These are phyloP conservation scores for Tylochromis polylepis DNA, from an alignment of 2,113 vertebrate species.

Conservation along the genomic window DNA sequence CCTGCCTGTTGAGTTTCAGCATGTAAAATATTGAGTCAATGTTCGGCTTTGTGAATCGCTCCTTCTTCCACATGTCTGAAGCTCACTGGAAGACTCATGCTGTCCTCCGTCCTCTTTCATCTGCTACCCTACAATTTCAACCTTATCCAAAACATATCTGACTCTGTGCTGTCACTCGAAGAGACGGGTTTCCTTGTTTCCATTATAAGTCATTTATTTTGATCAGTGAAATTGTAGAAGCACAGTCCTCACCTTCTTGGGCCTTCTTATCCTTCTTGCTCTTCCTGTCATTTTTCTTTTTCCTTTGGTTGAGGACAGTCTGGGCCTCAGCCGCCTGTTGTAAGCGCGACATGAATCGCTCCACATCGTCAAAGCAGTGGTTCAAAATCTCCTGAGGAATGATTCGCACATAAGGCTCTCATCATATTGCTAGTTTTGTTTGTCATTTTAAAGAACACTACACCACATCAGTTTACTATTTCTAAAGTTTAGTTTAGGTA, in stretches of 20 bases:
- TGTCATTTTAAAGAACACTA: not conserved
- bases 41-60: not conserved
- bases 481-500: not conserved
- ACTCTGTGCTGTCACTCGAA: not conserved
- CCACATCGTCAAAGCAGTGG: slow-evolving; percentile 83
- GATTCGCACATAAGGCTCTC: not conserved
- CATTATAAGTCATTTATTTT: not conserved
- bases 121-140: not conserved
- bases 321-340: slow-evolving; percentile 80
- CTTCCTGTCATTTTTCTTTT: slow-evolving; percentile 54
- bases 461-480: not conserved
- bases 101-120: not conserved
- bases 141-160: not conserved
- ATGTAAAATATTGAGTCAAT: not conserved
- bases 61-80: not conserved
- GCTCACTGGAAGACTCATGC: not conserved
- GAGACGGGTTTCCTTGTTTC: not conserved
- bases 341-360: slow-evolving; percentile 77
- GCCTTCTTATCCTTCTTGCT: slow-evolving; percentile 53
- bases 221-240: not conserved
- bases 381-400: slow-evolving; percentile 79
- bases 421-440: not conserved
- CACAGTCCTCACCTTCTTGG: slow-evolving; percentile 30
- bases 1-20: not conserved
- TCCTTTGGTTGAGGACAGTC: slow-evolving; percentile 73